phyloP scores from a whole-genome alignment of 1,140 invertebrate species.

The Drosophila baimaii region DNA sequence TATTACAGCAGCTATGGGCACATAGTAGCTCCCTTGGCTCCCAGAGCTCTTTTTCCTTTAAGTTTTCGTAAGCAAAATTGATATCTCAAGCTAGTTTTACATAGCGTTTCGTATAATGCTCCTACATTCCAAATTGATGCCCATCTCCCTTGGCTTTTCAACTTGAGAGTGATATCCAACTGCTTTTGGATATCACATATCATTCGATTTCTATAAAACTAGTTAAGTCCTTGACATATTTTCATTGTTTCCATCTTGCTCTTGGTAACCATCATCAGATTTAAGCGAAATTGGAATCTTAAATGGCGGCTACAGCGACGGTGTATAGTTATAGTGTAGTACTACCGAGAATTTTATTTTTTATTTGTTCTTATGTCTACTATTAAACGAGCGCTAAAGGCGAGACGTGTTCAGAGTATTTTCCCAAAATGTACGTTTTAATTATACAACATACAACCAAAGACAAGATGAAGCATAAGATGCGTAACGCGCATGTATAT shows the following conservation, averaged over 20 bases:
- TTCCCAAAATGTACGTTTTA: slow-evolving; percentile 38
- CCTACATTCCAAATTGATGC: neutral
- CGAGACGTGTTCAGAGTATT: slow-evolving; percentile 49
- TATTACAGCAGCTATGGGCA: neutral
- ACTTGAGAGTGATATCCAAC: neutral
- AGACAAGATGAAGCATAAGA: slow-evolving; percentile 3
- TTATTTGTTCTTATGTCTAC: slow-evolving; percentile 37
- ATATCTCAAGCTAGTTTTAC: no score
- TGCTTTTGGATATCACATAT: no score
- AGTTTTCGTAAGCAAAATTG: no score
- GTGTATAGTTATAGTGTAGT: slow-evolving; percentile 19
- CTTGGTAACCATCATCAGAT: neutral
- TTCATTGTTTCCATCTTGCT: neutral
- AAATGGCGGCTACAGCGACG: neutral
- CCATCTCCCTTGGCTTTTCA: neutral
- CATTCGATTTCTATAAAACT: neutral
- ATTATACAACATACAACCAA: slow-evolving; percentile 3
- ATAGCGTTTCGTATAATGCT: neutral
- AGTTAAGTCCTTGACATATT: neutral
- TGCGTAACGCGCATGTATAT: neutral
- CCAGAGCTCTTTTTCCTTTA: neutral
- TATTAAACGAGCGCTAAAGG: slow-evolving; percentile 42
- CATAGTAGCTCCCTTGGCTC: neutral
- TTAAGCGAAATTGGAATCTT: slow-evolving; percentile 7
- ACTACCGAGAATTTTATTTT: slow-evolving; percentile 42